These are phyloP conservation scores for Drosophila miranda DNA, from an alignment of 1,140 invertebrate genomes.

Conservation along the genomic window DNA sequence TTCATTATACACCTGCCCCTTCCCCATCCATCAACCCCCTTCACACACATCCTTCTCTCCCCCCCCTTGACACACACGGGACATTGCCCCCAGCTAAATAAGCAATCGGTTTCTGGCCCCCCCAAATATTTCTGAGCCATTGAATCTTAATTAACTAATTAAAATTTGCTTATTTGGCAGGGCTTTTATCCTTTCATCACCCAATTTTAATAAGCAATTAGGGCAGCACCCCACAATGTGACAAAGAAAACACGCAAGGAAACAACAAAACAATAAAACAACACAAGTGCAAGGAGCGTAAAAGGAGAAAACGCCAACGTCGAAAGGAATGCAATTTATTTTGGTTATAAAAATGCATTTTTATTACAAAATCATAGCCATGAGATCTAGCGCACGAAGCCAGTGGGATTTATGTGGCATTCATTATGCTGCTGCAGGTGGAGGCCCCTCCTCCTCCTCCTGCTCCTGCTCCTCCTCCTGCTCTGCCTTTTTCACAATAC, in stretches of 20 bases:
- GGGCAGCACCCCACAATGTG: constrained; percentile 17
- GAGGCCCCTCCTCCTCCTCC: constrained; percentile 1
- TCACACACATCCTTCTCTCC: constrained; percentile 15
- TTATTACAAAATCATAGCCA: constrained; percentile 76
- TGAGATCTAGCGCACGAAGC: constrained; percentile 58
- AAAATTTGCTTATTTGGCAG: constrained; percentile 19
- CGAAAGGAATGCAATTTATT: constrained; percentile 72
- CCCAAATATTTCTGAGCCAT: constrained; percentile 31
- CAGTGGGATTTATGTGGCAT: constrained; percentile 62
- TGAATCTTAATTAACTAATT: constrained; percentile 63
- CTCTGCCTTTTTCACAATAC: constrained; percentile 6
- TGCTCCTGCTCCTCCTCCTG: constrained; percentile 3
- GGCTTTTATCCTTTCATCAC: neutral
- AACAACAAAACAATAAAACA: constrained; percentile 1
- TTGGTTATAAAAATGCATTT: constrained; percentile 70
- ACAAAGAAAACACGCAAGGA: constrained; percentile 31
- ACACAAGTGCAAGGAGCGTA: neutral
- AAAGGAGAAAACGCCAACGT: neutral
- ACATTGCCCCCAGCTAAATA: constrained; percentile 44
- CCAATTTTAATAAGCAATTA: constrained; percentile 1
- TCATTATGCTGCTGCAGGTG: constrained; percentile 55
- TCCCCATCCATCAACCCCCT: neutral
- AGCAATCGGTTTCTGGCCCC: constrained; percentile 14
- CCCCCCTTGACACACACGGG: constrained; percentile 49
- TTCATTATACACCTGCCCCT: neutral